These are phyloP conservation scores for Oryzias melastigma DNA, from an alignment of 2,113 vertebrate species.

Conservation along the genomic window DNA sequence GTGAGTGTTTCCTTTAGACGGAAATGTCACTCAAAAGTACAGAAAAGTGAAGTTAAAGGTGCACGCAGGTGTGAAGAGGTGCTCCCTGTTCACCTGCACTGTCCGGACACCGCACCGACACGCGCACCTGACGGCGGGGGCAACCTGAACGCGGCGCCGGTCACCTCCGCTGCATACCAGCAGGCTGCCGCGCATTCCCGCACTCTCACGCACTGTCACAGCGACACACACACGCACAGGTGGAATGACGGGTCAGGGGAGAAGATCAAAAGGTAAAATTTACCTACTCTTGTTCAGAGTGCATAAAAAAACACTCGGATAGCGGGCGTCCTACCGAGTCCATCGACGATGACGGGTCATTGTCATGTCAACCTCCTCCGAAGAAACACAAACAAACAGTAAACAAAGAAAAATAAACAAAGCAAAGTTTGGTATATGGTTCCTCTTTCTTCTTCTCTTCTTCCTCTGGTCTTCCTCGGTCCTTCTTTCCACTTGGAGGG, in stretches of 20 bases:
- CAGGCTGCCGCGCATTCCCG: constrained; percentile 39
- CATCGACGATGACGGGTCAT: constrained; percentile 90
- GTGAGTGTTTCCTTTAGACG: constrained; percentile 17
- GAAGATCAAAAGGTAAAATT: constrained; percentile 80
- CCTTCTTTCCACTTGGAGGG: constrained; percentile 78
- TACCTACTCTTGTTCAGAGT: constrained; percentile 99
- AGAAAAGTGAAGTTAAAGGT: constrained; percentile 1
- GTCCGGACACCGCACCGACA: constrained; percentile 42
- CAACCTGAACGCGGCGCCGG: constrained; percentile 72
- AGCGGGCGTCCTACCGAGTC: constrained; percentile 98
- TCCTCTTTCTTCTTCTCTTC: constrained; percentile 63
- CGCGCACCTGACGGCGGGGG: constrained; percentile 70
- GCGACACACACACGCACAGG: constrained; percentile 68
- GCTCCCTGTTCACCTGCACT: constrained; percentile 40
- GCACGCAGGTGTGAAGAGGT: constrained; percentile 39
- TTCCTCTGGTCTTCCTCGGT: constrained; percentile 55
- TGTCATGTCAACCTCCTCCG: constrained; percentile 86
- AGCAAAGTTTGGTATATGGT: constrained; percentile 83
- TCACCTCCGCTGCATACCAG: constrained; percentile 64
- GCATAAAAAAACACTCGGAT: constrained; percentile 96
- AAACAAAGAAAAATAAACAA: constrained; percentile 26
- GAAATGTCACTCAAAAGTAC: constrained; percentile 34
- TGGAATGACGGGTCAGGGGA: constrained; percentile 41
- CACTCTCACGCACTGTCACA: constrained; percentile 33
- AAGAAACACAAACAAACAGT: constrained; percentile 33